These are phyloP conservation scores for Philonicus albiceps DNA, from an alignment of 2,888 invertebrate species.

Conservation along the genomic window DNA sequence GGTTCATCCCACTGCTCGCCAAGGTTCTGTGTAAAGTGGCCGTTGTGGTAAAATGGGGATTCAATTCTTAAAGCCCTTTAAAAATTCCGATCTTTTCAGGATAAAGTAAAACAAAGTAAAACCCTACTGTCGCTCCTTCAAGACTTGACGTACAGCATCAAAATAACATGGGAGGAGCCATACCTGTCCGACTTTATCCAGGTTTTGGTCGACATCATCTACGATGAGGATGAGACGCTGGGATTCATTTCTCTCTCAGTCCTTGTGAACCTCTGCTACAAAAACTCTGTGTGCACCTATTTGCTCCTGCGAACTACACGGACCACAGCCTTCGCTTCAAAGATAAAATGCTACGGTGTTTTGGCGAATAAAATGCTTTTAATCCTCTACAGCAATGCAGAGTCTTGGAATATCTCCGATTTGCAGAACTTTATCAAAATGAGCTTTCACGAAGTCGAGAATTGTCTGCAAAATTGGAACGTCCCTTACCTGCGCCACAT, in stretches of 20 bases:
- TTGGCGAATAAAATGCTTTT: constrained; percentile 61
- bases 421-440: constrained; percentile 57
- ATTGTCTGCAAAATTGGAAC: constrained; percentile 58
- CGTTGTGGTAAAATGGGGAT: constrained; percentile 48
- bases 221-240: constrained; percentile 65
- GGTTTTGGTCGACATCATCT: constrained; percentile 71
- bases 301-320: constrained; percentile 76
- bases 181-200: constrained; percentile 68
- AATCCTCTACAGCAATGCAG: constrained; percentile 58
- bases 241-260: constrained; percentile 71
- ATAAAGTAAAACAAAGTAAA: constrained; percentile 51
- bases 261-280: constrained; percentile 80
- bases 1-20: constrained; percentile 58
- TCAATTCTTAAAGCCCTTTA: neutral
- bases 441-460: constrained; percentile 56
- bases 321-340: constrained; percentile 57
- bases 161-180: constrained; percentile 82
- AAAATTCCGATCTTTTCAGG: constrained; percentile 47
- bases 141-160: constrained; percentile 81
- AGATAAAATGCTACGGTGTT: constrained; percentile 58
- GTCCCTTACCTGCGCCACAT: constrained; percentile 59
- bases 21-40: constrained; percentile 54
- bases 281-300: constrained; percentile 78
- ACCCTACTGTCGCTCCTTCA: constrained; percentile 60
- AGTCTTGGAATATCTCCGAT: constrained; percentile 55